Percentiles rank a stretch among this genome's conserved stretches.
Evolutionary conservation across 2,797 vertebrate species (phyloP).

Genomic region (Gymnothorax javanicus): DNA sequence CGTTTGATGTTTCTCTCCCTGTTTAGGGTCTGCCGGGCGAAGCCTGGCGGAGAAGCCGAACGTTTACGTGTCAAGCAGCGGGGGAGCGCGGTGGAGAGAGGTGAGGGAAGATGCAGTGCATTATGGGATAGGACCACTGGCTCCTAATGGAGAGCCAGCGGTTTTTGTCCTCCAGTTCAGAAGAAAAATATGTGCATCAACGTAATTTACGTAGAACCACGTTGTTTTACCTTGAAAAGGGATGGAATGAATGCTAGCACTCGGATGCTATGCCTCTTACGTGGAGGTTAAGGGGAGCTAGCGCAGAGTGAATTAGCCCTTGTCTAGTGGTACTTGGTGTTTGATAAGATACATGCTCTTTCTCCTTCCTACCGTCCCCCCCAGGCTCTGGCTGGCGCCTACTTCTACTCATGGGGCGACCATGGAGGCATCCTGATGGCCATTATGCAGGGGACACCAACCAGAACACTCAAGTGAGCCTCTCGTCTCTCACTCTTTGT

Average conservation of each 20-base stretch:
- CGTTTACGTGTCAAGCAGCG: slow-evolving; percentile 93
- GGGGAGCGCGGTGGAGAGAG: slow-evolving; percentile 93
- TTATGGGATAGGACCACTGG: slow-evolving; percentile 5
- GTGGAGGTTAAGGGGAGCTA: too few species aligned
- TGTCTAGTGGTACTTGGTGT: background rate
- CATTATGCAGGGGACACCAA: slow-evolving; percentile 85
- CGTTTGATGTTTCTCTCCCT: background rate
- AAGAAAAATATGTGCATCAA: background rate
- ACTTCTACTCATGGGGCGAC: slow-evolving; percentile 97
- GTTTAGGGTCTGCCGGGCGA: slow-evolving; percentile 86
- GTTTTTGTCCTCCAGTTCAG: too few species aligned
- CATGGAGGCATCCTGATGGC: slow-evolving; percentile 95
- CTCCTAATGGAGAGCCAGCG: background rate
- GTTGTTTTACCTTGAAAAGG: background rate
- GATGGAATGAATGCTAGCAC: background rate
- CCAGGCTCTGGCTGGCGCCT: slow-evolving; percentile 90
- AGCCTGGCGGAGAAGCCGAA: slow-evolving; percentile 93
- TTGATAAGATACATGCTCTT: background rate
- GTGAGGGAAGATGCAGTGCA: slow-evolving; percentile 65
- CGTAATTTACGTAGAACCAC: background rate
- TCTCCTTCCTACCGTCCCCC: background rate
- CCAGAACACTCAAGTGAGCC: slow-evolving; percentile 88
- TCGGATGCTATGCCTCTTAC: background rate
- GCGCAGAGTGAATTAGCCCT: background rate
- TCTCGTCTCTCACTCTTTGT: background rate